Conservation (phyloP, 2,888 invertebrate species). For the Macrosoma leucophasiata region DNA sequence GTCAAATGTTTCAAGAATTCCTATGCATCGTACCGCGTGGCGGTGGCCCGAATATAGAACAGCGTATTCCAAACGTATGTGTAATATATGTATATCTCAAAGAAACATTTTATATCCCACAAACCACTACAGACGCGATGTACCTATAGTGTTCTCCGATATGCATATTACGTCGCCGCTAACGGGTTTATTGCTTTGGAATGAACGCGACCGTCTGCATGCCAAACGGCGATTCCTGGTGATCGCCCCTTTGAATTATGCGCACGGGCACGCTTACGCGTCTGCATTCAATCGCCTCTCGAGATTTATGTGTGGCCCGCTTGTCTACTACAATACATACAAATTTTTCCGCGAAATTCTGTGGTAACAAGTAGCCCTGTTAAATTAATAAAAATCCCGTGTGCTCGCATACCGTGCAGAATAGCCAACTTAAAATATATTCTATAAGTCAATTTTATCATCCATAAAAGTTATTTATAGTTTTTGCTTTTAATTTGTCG, state of each 20-base stretch:
- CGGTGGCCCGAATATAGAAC: conserved; percentile 24
- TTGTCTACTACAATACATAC: conserved; percentile 48
- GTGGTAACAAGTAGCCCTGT: neutral
- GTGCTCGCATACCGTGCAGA: no score
- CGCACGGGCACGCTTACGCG: conserved; percentile 62
- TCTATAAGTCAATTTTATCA: no score
- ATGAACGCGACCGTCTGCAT: conserved; percentile 65
- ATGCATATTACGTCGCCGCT: conserved; percentile 62
- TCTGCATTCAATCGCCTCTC: conserved; percentile 60
- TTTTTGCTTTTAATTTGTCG: no score
- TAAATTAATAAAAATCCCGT: no score
- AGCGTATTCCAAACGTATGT: conserved; percentile 13
- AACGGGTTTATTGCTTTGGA: conserved; percentile 70
- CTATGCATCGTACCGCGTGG: conserved; percentile 10
- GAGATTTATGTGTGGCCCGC: conserved; percentile 60
- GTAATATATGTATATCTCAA: conserved; percentile 23
- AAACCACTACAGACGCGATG: conserved; percentile 23
- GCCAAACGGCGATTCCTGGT: conserved; percentile 67
- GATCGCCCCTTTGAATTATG: conserved; percentile 72
- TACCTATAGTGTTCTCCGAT: conserved; percentile 43
- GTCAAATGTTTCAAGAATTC: conserved; percentile 12
- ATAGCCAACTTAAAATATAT: no score
- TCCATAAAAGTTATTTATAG: no score
- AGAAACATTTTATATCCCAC: no score
- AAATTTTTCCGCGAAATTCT: conserved; percentile 59